Percentiles rank a stretch among this genome's conserved stretches.
Conservation (phyloP, 2,888 invertebrate genomes). For the Drosophila leonis region DNA sequence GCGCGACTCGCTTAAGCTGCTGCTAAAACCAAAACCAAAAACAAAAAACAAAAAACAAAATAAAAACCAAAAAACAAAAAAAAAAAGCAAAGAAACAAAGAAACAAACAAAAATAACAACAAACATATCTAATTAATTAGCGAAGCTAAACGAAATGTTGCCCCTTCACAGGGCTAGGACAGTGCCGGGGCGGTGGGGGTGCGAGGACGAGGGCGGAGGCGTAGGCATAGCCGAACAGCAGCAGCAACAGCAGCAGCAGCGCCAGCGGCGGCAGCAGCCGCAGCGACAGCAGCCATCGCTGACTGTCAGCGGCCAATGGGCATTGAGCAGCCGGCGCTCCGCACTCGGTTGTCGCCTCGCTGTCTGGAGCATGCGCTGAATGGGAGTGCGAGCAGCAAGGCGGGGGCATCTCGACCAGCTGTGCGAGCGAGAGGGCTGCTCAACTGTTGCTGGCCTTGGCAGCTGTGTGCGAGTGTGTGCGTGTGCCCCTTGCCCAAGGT, state of each 20-base stretch:
- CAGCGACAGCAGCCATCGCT: slow-evolving; percentile 23
- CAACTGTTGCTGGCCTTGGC: slow-evolving; percentile 30
- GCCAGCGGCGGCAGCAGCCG: neutral
- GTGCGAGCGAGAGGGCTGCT: slow-evolving; percentile 32
- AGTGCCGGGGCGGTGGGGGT: too few relatives aligned
- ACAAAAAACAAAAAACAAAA: neutral
- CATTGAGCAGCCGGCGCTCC: slow-evolving; percentile 31
- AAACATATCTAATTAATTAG: slow-evolving; percentile 45
- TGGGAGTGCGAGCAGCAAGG: slow-evolving; percentile 24
- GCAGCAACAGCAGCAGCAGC: neutral
- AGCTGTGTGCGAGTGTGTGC: neutral
- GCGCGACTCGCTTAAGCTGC: slow-evolving; percentile 38
- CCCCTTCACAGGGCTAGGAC: neutral
- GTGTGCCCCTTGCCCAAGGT: slow-evolving; percentile 52
- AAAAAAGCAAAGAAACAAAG: neutral
- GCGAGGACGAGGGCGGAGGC: neutral
- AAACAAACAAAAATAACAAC: neutral
- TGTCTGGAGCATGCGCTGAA: slow-evolving; percentile 69
- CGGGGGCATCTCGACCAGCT: slow-evolving; percentile 3
- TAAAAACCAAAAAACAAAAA: neutral
- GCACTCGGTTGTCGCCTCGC: slow-evolving; percentile 27
- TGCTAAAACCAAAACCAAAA: slow-evolving; percentile 6
- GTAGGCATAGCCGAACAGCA: neutral
- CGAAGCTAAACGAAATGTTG: slow-evolving; percentile 15
- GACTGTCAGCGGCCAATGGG: slow-evolving; percentile 55